Percentiles rank a stretch among this genome's conserved stretches.
These are phyloP conservation scores for Drosophila saltans DNA, from an alignment of 1,140 invertebrate species.

Conservation along the genomic window DNA sequence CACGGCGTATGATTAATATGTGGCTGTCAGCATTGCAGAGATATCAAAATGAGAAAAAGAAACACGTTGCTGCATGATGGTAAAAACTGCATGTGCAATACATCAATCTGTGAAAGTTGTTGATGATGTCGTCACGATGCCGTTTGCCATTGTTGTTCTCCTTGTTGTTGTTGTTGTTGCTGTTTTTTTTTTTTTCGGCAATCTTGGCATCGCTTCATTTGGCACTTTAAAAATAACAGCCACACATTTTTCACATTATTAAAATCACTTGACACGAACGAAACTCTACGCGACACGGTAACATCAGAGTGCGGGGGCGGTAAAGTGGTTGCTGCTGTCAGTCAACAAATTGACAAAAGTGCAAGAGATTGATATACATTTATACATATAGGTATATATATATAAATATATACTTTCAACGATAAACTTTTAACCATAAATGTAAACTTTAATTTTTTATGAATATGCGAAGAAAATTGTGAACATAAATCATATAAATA, in stretches of 20 bases:
- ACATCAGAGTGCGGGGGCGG: background rate
- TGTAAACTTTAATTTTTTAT: background rate
- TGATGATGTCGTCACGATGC: background rate
- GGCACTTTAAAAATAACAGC: constrained; percentile 60
- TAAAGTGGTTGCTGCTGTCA: background rate
- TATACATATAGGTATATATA: background rate
- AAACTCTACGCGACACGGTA: constrained; percentile 24
- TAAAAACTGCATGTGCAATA: constrained; percentile 34
- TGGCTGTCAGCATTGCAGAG: constrained; percentile 20
- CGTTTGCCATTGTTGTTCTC: background rate
- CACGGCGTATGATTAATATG: constrained; percentile 72
- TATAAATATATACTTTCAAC: background rate
- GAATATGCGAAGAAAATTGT: constrained; percentile 3
- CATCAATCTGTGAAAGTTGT: constrained; percentile 44
- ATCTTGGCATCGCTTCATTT: constrained; percentile 41
- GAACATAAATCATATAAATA: background rate
- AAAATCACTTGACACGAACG: constrained; percentile 63
- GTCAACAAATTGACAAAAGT: constrained; percentile 6
- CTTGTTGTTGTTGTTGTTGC: background rate
- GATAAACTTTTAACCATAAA: constrained; percentile 5
- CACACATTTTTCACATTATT: constrained; percentile 72
- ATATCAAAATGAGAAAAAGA: background rate
- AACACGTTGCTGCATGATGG: constrained; percentile 19
- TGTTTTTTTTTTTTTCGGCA: constrained; percentile 25
- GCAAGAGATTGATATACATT: background rate